Base-by-base conservation (phyloP, 2,113 vertebrate genomes). In the Tyto alba region DNA sequence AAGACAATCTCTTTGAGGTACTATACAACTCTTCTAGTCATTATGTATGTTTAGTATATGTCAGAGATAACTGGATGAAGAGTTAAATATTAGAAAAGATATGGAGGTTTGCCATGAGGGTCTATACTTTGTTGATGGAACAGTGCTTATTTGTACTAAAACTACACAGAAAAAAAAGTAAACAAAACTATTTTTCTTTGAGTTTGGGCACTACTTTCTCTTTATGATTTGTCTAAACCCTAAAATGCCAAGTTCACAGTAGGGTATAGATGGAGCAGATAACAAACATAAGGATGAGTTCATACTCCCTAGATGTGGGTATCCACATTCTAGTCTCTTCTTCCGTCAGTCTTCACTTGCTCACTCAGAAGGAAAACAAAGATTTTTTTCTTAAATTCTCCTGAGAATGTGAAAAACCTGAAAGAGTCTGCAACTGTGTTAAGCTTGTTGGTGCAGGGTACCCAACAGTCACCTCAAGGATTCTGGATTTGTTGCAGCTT, bases 401-500 rank as follows among this genome's bases (percentile, higher is more conserved):
- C 45, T 87, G 32, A 80, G 29, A 81, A 41, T 10, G 5, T 83
- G 59, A 85, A 92, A 88, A 93, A 59, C 36, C 59, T 64, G n/a
- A 78, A 72, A 67, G 41, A 64, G 22, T 62, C 66, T 89, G 30
- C 62, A 88, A 32, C 23, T 47, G 6, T 38, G 27, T 71, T 87
- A 80, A 55, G 13, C 36, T 83, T 85, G 68, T 84, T 85, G 47
- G 34, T 86, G 30, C 26, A 32, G 59, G 32, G 55, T 68, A 77
- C 47, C 23, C 50, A 77, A 72, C 26, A 92, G 77, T 34, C 41
- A 69, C 36, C 50, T 67, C 27, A 88, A 89, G 74, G 45, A 79
- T 90, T 96, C 67, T 86, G 36, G 43, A 86, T 93, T 85, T 94
- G 66, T 89, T 95, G 38, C 57, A 76, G 75, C 82, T 40, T 76